Evolutionary conservation across 2,888 invertebrate species (phyloP).

Genomic region (Trichogramma evanescens): DNA sequence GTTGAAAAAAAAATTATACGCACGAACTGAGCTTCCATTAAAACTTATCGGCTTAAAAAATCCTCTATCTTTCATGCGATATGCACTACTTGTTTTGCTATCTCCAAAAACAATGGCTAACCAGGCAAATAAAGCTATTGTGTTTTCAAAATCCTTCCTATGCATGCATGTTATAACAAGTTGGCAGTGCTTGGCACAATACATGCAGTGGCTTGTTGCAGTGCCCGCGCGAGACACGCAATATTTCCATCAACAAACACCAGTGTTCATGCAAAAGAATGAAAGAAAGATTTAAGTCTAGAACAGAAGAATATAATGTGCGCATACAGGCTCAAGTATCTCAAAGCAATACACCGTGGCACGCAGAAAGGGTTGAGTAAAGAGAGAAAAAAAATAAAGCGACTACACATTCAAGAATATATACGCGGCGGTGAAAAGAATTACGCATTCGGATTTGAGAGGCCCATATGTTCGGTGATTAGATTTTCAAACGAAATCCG

Average conservation of each 20-base stretch:
- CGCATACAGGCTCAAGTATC: conserved; percentile 1
- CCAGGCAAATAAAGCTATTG: conserved; percentile 11
- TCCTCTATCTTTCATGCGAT: not conserved
- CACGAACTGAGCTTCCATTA: not conserved
- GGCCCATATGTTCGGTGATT: conserved; percentile 2
- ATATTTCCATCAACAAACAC: conserved; percentile 9
- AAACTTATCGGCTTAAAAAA: conserved; percentile 7
- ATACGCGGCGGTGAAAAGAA: not conserved
- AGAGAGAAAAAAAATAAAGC: conserved; percentile 1
- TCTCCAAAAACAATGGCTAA: conserved; percentile 17
- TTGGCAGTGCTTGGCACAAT: not conserved
- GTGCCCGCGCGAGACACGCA: not conserved
- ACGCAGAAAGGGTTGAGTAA: not conserved
- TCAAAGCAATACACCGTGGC: conserved; percentile 1
- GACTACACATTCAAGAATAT: conserved; percentile 6
- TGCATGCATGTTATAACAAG: too few relatives aligned
- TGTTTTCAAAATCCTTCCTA: not conserved
- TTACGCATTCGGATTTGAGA: too few relatives aligned
- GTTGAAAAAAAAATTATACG: too few relatives aligned
- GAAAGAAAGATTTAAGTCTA: conserved; percentile 17
- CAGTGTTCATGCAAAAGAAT: not conserved
- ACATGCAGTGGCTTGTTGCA: not conserved
- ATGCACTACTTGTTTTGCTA: conserved; percentile 16
- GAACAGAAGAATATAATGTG: not conserved
- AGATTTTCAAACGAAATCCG: conserved; percentile 22